Conservation (phyloP, 2,888 invertebrate species). For the Chorisops tibialis region DNA sequence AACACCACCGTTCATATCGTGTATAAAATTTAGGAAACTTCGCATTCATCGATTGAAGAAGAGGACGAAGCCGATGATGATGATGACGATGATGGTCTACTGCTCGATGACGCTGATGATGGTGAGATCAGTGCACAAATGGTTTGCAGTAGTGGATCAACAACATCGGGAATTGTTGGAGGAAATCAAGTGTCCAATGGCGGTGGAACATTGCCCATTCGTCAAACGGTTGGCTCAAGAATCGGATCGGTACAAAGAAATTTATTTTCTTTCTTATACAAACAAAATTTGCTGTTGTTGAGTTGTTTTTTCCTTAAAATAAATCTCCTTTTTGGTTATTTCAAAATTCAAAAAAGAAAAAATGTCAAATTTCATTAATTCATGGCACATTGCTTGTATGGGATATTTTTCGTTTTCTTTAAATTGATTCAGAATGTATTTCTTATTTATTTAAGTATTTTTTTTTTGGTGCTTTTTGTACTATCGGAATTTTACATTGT, state of each 20-base stretch:
- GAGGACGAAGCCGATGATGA: conserved; percentile 36
- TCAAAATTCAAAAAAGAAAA: neutral
- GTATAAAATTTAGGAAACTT: conserved; percentile 48
- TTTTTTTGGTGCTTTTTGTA: too few species aligned
- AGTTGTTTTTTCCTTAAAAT: neutral
- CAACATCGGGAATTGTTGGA: conserved; percentile 16
- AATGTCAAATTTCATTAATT: neutral
- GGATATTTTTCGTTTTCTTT: too few species aligned
- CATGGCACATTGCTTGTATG: neutral
- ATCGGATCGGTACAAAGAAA: conserved; percentile 39
- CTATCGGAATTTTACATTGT: too few species aligned
- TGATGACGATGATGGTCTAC: conserved; percentile 32
- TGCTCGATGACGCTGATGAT: conserved; percentile 35
- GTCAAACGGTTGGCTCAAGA: conserved; percentile 38
- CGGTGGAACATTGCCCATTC: conserved; percentile 40
- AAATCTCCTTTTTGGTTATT: conserved; percentile 10
- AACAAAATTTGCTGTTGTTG: conserved; percentile 18
- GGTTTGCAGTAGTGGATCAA: conserved; percentile 32
- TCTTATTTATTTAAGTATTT: too few species aligned
- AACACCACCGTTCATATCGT: conserved; percentile 6
- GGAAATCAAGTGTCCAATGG: conserved; percentile 16
- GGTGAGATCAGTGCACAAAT: conserved; percentile 36
- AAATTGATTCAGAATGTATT: too few species aligned
- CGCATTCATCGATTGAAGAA: conserved; percentile 53
- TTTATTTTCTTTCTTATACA: neutral